Conservation (phyloP, 64 coral and sea anemone genomes). For the Cladopsammia gracilis region DNA sequence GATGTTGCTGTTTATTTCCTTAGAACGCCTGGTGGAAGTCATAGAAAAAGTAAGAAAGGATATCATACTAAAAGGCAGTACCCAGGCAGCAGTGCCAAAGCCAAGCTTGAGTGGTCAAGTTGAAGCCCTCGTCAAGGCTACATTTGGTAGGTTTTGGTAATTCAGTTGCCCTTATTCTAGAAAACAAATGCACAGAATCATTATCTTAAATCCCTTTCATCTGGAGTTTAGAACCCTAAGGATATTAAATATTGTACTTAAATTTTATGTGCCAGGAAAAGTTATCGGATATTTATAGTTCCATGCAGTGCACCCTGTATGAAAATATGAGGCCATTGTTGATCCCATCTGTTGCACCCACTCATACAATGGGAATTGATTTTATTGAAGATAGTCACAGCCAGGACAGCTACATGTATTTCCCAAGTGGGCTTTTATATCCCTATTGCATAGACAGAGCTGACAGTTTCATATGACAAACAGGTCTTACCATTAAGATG, state of each 20-base stretch:
- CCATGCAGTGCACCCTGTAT: no score
- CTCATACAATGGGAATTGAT: no score
- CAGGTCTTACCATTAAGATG: no score
- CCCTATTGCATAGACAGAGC: no score
- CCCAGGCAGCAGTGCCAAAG: neutral
- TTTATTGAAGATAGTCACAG: no score
- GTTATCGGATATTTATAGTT: no score
- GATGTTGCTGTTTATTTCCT: neutral
- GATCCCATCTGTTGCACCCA: no score
- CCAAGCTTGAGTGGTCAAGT: slow-evolving; percentile 58
- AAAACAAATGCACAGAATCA: neutral
- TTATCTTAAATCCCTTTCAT: neutral
- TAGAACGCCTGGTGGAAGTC: slow-evolving; percentile 57
- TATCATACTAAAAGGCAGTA: slow-evolving; percentile 40
- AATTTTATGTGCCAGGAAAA: no score
- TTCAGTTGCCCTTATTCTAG: neutral
- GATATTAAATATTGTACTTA: neutral
- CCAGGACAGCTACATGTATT: no score
- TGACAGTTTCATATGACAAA: no score
- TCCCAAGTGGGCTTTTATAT: no score
- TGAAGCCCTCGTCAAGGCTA: slow-evolving; percentile 26
- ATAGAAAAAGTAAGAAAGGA: slow-evolving; percentile 63
- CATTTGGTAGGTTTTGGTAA: slow-evolving; percentile 56
- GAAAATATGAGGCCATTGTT: no score
- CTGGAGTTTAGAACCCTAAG: neutral